Percentiles rank a stretch among this genome's conserved stretches.
Evolutionary conservation across 2,888 invertebrate genomes (phyloP).

Genomic region (Linnaemya tessellans): DNA sequence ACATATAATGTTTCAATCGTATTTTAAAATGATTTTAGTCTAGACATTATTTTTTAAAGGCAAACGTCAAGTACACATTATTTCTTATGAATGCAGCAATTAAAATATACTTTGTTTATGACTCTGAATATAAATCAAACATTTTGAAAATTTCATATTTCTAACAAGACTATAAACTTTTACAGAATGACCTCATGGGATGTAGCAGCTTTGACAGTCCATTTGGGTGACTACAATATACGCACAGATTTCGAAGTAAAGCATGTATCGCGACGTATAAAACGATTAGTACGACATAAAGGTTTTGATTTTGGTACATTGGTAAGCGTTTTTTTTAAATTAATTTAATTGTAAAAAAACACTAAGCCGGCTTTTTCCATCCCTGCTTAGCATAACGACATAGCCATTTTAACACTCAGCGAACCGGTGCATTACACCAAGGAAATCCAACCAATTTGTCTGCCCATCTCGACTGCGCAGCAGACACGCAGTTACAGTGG

Average conservation of each 20-base stretch:
- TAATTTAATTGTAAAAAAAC: not conserved
- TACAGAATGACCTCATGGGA: slow-evolving; percentile 95
- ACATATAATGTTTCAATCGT: too few species aligned
- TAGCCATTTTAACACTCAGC: slow-evolving; percentile 91
- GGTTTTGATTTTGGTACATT: slow-evolving; percentile 92
- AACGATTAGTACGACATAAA: slow-evolving; percentile 92
- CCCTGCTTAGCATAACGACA: slow-evolving; percentile 89
- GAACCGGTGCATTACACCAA: slow-evolving; percentile 89
- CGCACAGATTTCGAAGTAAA: slow-evolving; percentile 89
- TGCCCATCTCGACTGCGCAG: slow-evolving; percentile 85
- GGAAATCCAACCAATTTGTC: slow-evolving; percentile 90
- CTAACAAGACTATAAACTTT: not conserved
- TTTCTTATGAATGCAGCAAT: too few species aligned
- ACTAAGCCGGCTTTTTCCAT: not conserved
- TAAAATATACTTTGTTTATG: too few species aligned
- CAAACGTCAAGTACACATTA: too few species aligned
- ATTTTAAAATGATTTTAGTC: too few species aligned
- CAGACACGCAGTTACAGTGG: slow-evolving; percentile 86
- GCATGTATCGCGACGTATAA: slow-evolving; percentile 91
- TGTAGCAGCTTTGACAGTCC: slow-evolving; percentile 91
- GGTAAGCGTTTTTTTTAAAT: slow-evolving; percentile 83
- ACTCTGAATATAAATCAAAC: too few species aligned
- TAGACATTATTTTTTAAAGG: too few species aligned
- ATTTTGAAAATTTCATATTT: too few species aligned
- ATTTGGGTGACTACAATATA: slow-evolving; percentile 93